A percentile compares a stretch with the other conserved stretches of the same genome.
phyloP scores from a whole-genome alignment of 2,113 vertebrate genomes.

The Gopherus flavomarginatus region DNA sequence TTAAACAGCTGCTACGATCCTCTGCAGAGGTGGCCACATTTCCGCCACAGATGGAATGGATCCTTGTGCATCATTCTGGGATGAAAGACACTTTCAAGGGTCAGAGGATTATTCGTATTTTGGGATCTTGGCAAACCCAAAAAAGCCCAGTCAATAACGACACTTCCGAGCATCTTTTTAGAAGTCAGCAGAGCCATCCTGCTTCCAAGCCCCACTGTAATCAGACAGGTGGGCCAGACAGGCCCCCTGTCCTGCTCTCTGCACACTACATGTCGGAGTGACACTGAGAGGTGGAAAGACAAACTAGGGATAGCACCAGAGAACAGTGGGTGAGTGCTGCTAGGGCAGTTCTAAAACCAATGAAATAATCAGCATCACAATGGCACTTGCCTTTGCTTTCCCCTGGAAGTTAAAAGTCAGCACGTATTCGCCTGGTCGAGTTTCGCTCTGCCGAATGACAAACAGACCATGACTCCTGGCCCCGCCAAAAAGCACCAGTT shows the following conservation, averaged over 20 bases:
- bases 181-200: background rate
- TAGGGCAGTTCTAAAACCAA: background rate
- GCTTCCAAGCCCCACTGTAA: background rate
- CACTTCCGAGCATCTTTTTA: background rate
- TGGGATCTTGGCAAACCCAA: background rate
- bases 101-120: background rate
- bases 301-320: background rate
- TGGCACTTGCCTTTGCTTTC: slow-evolving; percentile 91
- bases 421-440: slow-evolving; percentile 93
- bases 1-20: background rate
- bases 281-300: background rate
- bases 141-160: background rate
- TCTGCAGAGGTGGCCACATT: background rate
- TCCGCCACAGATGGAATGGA: background rate
- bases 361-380: background rate
- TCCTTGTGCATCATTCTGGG: background rate
- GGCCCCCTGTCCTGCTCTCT: background rate
- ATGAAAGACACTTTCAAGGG: background rate
- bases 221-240: background rate
- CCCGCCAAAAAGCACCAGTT: slow-evolving; percentile 92
- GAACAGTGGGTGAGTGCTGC: background rate
- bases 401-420: slow-evolving; percentile 99
- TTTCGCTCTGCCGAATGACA: slow-evolving; percentile 97
- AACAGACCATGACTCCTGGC: slow-evolving; percentile 93
- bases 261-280: too few relatives aligned